Evolutionary conservation across 2,113 vertebrate genomes (phyloP).

Genomic region (Martes martes): DNA sequence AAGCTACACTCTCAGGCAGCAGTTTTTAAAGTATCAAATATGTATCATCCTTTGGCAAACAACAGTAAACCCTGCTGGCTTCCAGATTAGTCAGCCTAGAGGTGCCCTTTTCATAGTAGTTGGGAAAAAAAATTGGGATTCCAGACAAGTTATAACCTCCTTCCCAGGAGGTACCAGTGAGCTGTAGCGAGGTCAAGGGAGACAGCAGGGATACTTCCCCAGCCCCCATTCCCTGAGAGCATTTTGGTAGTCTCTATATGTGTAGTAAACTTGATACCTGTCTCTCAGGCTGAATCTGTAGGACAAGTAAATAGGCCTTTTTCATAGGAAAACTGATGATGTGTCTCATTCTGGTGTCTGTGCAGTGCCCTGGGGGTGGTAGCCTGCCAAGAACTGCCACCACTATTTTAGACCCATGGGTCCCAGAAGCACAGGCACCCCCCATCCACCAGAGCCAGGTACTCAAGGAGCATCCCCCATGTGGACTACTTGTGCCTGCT

Average conservation of each 20-base stretch:
- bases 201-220: background rate
- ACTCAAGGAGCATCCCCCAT: background rate
- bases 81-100: background rate
- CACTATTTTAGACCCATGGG: background rate
- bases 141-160: background rate
- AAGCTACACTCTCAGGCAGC: background rate
- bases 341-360: background rate
- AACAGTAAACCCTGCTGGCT: background rate
- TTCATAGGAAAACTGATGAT: background rate
- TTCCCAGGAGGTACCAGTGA: background rate
- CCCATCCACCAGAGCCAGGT: background rate
- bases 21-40: background rate
- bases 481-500: background rate
- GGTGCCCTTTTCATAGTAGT: background rate
- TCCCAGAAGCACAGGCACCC: background rate
- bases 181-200: background rate
- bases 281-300: background rate
- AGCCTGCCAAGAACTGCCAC: background rate
- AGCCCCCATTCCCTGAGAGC: background rate
- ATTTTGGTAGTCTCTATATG: background rate
- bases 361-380: background rate
- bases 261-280: background rate
- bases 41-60: background rate
- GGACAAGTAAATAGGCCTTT: background rate
- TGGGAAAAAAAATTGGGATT: background rate